phyloP scores from a whole-genome alignment of 2,888 invertebrate species.

The Drosophila kuntzei region DNA sequence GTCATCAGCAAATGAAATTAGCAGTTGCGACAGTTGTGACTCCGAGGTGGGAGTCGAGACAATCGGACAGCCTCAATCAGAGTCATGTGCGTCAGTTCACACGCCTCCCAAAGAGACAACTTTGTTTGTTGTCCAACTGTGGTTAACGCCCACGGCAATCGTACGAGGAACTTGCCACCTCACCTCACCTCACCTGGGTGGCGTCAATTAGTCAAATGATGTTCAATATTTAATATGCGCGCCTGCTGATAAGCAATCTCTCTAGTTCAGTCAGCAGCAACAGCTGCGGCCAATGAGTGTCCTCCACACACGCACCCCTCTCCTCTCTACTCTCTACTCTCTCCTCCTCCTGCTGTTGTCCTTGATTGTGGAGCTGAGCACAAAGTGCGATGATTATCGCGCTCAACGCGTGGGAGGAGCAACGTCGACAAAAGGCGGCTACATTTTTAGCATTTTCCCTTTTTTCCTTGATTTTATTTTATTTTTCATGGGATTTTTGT shows the following conservation, averaged over 20 bases:
- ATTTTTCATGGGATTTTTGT: conserved; percentile 59
- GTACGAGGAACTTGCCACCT: conserved; percentile 1
- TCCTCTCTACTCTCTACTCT: background rate
- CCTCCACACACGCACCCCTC: conserved; percentile 35
- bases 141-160: conserved; percentile 45
- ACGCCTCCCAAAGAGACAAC: conserved; percentile 55
- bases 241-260: conserved; percentile 80
- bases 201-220: conserved; percentile 85
- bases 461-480: conserved; percentile 6
- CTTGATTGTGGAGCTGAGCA: conserved; percentile 65
- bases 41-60: conserved; percentile 10
- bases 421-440: conserved; percentile 76
- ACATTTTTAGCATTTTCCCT: conserved; percentile 64
- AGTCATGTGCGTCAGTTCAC: conserved; percentile 82
- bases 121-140: conserved; percentile 67
- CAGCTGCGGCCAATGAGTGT: conserved; percentile 76
- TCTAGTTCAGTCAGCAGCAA: conserved; percentile 20
- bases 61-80: conserved; percentile 65
- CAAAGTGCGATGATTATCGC: conserved; percentile 66
- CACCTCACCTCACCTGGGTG: conserved; percentile 1
- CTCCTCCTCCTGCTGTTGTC: conserved; percentile 51
- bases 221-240: conserved; percentile 85
- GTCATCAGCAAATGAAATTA: conserved; percentile 75
- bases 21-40: conserved; percentile 60
- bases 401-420: conserved; percentile 69